Percentiles rank a stretch among this genome's conserved stretches.
Conservation (phyloP, 1,140 invertebrate species). For the Elymnias hypermnestra region DNA sequence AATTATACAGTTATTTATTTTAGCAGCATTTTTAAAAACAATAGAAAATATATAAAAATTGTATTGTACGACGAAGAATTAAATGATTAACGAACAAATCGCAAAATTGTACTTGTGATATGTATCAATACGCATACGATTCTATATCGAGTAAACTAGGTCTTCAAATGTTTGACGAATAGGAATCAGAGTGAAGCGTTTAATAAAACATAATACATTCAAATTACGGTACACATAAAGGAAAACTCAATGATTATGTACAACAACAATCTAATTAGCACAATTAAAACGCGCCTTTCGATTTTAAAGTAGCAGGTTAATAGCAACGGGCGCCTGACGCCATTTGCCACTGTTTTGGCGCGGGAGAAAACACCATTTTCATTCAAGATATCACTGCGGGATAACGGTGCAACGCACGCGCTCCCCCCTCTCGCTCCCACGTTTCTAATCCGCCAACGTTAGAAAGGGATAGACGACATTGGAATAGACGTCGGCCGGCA, state of each 20-base stretch:
- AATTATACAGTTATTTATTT: no score
- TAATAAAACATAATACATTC: neutral
- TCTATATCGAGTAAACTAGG: no score
- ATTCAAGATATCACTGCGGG: conserved; percentile 69
- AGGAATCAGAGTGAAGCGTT: no score
- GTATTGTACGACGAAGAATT: no score
- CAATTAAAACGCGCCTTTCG: conserved; percentile 38
- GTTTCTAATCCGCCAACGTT: neutral
- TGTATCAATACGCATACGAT: neutral
- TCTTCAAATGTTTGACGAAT: no score
- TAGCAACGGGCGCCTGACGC: neutral
- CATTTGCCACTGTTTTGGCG: conserved; percentile 62
- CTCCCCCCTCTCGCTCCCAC: conserved; percentile 30
- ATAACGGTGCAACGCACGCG: conserved; percentile 65
- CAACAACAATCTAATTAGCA: conserved; percentile 1
- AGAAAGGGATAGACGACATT: conserved; percentile 26
- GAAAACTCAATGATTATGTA: neutral
- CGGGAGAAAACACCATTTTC: conserved; percentile 71
- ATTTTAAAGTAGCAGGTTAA: conserved; percentile 52
- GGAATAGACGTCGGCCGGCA: conserved; percentile 41
- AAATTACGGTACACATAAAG: conserved; percentile 7
- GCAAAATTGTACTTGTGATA: neutral
- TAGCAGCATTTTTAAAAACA: no score
- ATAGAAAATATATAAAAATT: no score
- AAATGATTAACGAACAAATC: no score